phyloP scores from a whole-genome alignment of 1,140 invertebrate genomes.

The Rhizoglyphus robini region DNA sequence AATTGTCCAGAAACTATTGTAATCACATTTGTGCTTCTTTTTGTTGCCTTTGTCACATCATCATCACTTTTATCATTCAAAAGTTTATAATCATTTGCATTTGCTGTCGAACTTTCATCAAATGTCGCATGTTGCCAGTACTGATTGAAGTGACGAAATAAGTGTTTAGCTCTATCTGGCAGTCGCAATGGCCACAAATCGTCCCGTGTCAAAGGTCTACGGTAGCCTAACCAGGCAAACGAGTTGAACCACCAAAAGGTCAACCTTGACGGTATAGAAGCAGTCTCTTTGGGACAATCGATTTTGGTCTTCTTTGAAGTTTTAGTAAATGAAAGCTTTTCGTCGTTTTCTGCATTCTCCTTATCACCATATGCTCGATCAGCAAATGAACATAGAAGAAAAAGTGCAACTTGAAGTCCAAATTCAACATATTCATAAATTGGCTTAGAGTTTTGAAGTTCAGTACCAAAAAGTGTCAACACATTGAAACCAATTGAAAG shows the following conservation, averaged over 20 bases:
- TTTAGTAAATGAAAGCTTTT: neutral
- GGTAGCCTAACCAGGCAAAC: neutral
- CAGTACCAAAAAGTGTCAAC: too few species aligned
- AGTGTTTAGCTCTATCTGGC: neutral
- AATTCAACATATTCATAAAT: neutral
- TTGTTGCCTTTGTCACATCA: neutral
- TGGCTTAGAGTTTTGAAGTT: neutral
- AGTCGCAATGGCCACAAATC: conserved; percentile 6
- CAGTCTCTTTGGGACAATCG: conserved; percentile 65
- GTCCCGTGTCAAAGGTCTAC: neutral
- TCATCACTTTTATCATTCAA: conserved; percentile 28
- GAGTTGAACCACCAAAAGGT: conserved; percentile 26
- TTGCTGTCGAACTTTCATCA: too few species aligned
- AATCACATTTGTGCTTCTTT: neutral
- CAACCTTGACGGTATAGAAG: too few species aligned
- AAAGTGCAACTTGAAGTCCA: neutral
- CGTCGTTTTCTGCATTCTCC: too few species aligned
- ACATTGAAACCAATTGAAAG: neutral
- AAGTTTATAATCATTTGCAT: too few species aligned
- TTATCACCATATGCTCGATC: too few species aligned
- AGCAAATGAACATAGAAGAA: neutral
- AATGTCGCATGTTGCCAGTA: neutral
- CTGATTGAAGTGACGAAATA: conserved; percentile 3
- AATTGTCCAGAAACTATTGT: neutral
- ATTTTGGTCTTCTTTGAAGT: conserved; percentile 10